Evolutionary conservation across 2,888 invertebrate species (phyloP).

Genomic region (Tupiocoris notatus): DNA sequence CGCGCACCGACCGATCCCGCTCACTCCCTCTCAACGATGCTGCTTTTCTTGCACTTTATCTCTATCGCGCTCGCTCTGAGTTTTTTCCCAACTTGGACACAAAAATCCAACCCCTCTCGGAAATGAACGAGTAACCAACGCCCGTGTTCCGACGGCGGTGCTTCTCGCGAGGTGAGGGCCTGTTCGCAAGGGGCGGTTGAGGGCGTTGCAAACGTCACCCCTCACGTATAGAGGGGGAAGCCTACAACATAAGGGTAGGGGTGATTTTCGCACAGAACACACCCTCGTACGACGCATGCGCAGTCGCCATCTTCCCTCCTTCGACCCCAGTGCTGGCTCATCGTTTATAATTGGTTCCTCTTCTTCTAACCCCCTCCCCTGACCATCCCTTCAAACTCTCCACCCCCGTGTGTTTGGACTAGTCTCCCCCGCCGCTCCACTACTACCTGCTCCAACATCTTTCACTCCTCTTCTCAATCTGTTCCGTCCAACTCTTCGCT

Average conservation of each 20-base stretch:
- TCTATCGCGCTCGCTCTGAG: no score
- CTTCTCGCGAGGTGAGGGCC: neutral
- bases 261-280: neutral
- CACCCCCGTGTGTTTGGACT: no score
- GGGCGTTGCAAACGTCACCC: neutral
- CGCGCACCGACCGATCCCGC: no score
- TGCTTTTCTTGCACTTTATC: no score
- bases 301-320: constrained; percentile 38
- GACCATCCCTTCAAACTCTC: neutral
- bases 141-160: neutral
- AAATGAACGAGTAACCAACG: no score
- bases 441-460: neutral
- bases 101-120: no score
- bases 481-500: neutral
- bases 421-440: neutral
- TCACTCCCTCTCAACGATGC: no score
- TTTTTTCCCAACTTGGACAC: no score
- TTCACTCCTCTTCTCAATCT: neutral
- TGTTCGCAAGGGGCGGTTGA: constrained; percentile 10
- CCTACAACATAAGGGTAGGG: neutral
- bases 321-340: constrained; percentile 4
- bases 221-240: neutral
- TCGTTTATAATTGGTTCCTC: constrained; percentile 40
- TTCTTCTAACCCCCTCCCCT: constrained; percentile 1
- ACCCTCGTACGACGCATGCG: constrained; percentile 21